These are phyloP conservation scores for Meganola albula DNA, from an alignment of 2,888 invertebrate species.

Conservation along the genomic window DNA sequence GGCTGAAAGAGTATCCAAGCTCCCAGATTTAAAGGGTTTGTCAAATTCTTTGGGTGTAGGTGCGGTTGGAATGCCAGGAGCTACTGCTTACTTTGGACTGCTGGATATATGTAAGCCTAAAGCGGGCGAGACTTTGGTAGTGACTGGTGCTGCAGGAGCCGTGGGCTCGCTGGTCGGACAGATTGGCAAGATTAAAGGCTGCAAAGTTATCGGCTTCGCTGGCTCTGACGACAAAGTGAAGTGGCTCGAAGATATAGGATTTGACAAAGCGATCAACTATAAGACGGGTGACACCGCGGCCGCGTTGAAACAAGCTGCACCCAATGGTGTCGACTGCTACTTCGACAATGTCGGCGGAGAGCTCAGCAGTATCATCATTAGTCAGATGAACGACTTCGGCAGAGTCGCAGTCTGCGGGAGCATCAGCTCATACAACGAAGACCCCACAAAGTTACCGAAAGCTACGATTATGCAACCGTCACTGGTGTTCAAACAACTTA, in stretches of 20 bases:
- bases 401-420: conserved; percentile 66
- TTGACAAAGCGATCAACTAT: conserved; percentile 85
- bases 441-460: conserved; percentile 4
- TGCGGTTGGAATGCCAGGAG: conserved; percentile 82
- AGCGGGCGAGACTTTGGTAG: conserved; percentile 82
- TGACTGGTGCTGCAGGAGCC: conserved; percentile 85
- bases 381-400: conserved; percentile 77
- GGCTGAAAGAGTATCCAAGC: conserved; percentile 29
- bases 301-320: conserved; percentile 73
- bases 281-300: conserved; percentile 76
- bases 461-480: conserved; percentile 58
- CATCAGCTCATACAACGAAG: conserved; percentile 12
- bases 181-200: conserved; percentile 83
- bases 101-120: conserved; percentile 82
- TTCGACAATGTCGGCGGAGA: conserved; percentile 86
- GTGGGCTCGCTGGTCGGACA: conserved; percentile 86
- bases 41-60: conserved; percentile 78
- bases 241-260: conserved; percentile 82
- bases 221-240: conserved; percentile 83
- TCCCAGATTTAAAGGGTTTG: conserved; percentile 74
- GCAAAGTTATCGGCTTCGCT: conserved; percentile 81
- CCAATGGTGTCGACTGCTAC: conserved; percentile 81
- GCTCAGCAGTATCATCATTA: conserved; percentile 73
- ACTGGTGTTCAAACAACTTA: conserved; percentile 66
- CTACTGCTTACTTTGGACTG: conserved; percentile 84